Evolutionary conservation across 1,140 invertebrate species (phyloP).

Genomic region (Solen grandis): DNA sequence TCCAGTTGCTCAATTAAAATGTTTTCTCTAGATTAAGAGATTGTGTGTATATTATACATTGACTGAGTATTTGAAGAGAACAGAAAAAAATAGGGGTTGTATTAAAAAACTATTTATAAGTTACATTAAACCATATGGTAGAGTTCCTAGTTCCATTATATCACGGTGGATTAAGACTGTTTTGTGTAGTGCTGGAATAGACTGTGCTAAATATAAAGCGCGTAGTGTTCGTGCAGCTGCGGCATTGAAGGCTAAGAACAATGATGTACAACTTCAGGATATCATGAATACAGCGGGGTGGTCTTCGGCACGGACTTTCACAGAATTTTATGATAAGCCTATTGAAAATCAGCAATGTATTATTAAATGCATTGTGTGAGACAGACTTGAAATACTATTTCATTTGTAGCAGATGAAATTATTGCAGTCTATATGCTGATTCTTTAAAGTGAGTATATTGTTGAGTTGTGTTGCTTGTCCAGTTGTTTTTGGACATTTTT

Average conservation of each 20-base stretch:
- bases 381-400: too few species aligned
- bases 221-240: constrained; percentile 8
- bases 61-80: constrained; percentile 1
- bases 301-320: constrained; percentile 14
- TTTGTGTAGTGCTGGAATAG: constrained; percentile 10
- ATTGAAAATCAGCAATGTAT: too few species aligned
- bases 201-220: constrained; percentile 8
- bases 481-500: too few species aligned
- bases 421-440: too few species aligned
- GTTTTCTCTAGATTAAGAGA: constrained; percentile 13
- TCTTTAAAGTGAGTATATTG: too few species aligned
- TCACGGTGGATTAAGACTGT: constrained; percentile 24
- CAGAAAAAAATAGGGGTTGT: neutral
- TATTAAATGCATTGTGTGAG: too few species aligned
- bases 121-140: constrained; percentile 29
- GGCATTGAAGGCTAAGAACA: neutral
- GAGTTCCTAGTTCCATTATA: constrained; percentile 7
- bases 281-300: constrained; percentile 26
- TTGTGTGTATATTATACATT: constrained; percentile 25
- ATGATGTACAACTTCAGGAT: constrained; percentile 23
- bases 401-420: too few species aligned
- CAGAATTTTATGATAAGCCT: constrained; percentile 34
- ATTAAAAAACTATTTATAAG: constrained; percentile 19
- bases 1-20: neutral
- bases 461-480: too few species aligned